Evolutionary conservation across 2,113 vertebrate genomes (phyloP).

Genomic region (Loxodonta africana): DNA sequence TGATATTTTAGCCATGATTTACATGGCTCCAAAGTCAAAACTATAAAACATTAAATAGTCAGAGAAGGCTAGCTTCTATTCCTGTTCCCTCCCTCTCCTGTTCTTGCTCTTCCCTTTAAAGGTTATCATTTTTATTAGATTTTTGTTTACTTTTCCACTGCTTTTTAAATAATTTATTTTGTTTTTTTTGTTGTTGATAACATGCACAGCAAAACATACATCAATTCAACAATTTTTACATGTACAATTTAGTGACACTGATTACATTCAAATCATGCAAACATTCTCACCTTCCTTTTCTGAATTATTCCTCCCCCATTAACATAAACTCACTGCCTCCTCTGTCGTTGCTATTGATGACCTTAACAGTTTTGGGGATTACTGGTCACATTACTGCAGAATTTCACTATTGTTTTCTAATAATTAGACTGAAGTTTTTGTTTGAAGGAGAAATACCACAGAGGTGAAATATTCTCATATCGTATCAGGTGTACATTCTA

Average conservation of each 20-base stretch:
- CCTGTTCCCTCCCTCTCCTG: not conserved
- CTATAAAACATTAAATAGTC: not conserved
- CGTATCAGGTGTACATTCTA: not conserved
- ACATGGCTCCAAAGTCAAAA: not conserved
- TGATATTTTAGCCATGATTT: not conserved
- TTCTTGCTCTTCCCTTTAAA: not conserved
- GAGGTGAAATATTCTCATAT: not conserved
- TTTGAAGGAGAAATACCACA: not conserved
- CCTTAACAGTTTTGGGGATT: constrained; percentile 4
- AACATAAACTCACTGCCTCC: too few species aligned
- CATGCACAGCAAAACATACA: too few species aligned
- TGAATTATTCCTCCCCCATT: too few species aligned
- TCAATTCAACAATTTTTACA: too few species aligned
- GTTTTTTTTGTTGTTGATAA: too few species aligned
- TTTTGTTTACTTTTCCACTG: too few species aligned
- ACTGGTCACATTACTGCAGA: not conserved
- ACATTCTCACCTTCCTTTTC: too few species aligned
- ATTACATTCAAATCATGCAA: too few species aligned
- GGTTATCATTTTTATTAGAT: too few species aligned
- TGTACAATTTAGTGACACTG: too few species aligned
- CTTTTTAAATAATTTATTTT: too few species aligned
- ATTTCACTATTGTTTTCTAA: not conserved
- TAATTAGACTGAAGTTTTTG: not conserved
- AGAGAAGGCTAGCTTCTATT: not conserved
- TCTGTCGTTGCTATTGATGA: not conserved